A percentile compares a stretch with the other conserved stretches of the same genome.
phyloP scores from a whole-genome alignment of 2,888 invertebrate genomes.

The Phragmatobia fuliginosa region DNA sequence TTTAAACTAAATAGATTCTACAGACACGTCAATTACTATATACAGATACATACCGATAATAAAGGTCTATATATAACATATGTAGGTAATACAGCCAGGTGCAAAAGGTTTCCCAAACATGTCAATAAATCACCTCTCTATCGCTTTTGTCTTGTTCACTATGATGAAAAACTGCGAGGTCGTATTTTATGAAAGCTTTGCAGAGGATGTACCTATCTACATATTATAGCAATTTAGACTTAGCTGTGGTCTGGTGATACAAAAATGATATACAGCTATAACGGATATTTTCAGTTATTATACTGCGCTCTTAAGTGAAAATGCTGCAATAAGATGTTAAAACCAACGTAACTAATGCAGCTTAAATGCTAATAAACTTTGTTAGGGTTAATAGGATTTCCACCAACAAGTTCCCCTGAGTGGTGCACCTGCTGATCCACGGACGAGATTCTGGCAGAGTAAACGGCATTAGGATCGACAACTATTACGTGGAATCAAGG shows the following conservation, averaged over 20 bases:
- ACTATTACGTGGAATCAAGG: too few relatives aligned
- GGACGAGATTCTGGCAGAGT: too few relatives aligned
- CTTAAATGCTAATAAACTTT: too few relatives aligned
- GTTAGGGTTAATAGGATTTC: too few relatives aligned
- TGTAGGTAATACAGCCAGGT: slow-evolving; percentile 33
- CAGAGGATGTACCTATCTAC: slow-evolving; percentile 32
- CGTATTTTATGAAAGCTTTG: slow-evolving; percentile 44
- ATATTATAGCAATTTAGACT: slow-evolving; percentile 31
- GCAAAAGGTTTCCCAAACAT: slow-evolving; percentile 43
- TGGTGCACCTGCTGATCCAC: too few relatives aligned
- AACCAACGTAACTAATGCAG: too few relatives aligned
- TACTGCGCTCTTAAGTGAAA: not conserved
- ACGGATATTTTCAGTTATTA: not conserved
- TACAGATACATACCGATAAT: not conserved
- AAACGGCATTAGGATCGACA: too few relatives aligned
- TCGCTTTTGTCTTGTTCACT: slow-evolving; percentile 39
- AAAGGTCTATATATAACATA: not conserved
- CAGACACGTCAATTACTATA: too few relatives aligned
- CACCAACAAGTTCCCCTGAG: too few relatives aligned
- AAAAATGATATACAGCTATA: slow-evolving; percentile 14
- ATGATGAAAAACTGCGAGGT: slow-evolving; percentile 51
- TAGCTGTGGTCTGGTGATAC: not conserved
- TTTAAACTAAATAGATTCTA: too few relatives aligned
- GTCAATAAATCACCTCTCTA: slow-evolving; percentile 51
- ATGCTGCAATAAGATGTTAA: too few relatives aligned